Percentiles rank a stretch among this genome's conserved stretches.
These are phyloP conservation scores for Phylloscopus trochilus DNA, from an alignment of 2,113 vertebrate genomes.

Conservation along the genomic window DNA sequence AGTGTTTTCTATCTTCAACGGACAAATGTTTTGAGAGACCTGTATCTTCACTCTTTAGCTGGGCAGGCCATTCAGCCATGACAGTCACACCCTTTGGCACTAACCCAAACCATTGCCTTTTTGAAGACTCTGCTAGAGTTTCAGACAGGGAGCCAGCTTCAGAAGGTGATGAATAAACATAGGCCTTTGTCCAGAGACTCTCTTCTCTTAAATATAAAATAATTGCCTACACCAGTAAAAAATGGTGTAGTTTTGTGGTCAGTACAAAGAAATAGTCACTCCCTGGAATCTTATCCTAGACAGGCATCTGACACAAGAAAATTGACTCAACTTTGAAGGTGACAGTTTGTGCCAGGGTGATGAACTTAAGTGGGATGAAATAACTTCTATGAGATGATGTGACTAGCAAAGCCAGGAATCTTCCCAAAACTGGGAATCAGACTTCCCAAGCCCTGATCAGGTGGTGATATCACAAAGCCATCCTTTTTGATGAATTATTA, in stretches of 20 bases:
- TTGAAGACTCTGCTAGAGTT: background rate
- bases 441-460: background rate
- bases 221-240: background rate
- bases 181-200: background rate
- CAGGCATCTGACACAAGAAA: background rate
- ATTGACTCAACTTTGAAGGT: background rate
- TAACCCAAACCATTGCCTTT: background rate
- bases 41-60: background rate
- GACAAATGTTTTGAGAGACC: background rate
- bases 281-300: background rate
- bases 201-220: background rate
- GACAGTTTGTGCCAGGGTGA: background rate
- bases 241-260: background rate
- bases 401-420: background rate
- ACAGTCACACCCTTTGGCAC: background rate
- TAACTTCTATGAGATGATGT: background rate
- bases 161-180: background rate
- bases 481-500: background rate
- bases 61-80: background rate
- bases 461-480: background rate
- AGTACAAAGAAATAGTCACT: background rate
- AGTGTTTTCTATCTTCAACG: background rate
- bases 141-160: background rate
- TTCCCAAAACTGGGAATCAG: background rate
- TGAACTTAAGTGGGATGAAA: background rate